Conservation (phyloP, 2,797 vertebrate genomes). For the Chiroxiphia lanceolata region DNA sequence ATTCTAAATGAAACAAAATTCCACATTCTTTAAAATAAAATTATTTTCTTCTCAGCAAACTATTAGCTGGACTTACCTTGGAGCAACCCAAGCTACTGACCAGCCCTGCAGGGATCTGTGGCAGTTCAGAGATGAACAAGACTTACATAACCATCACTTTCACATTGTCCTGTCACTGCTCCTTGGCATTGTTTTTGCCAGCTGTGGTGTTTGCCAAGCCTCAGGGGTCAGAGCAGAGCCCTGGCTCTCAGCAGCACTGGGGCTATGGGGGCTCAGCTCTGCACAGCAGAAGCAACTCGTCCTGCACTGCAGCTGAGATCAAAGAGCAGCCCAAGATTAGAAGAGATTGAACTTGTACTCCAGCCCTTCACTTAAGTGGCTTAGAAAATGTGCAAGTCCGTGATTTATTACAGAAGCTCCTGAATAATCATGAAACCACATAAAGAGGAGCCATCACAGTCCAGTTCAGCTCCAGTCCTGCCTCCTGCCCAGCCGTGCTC, state of each 20-base stretch:
- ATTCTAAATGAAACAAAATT: neutral
- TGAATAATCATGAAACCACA: neutral
- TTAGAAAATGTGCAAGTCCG: neutral
- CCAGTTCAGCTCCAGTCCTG: neutral
- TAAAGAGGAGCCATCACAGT: rapidly evolving
- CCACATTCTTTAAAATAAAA: neutral
- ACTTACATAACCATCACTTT: neutral
- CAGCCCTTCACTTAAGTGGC: neutral
- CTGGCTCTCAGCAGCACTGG: neutral
- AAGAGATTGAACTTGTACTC: neutral
- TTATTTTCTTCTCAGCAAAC: neutral
- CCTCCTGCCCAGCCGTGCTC: neutral
- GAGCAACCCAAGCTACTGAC: neutral
- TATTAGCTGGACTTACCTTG: neutral
- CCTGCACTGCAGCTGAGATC: neutral
- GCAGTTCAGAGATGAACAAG: neutral
- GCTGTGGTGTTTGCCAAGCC: neutral
- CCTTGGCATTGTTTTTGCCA: neutral
- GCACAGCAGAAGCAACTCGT: neutral
- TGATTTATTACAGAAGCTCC: neutral
- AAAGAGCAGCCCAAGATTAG: neutral
- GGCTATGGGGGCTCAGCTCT: neutral
- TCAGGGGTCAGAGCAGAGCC: neutral
- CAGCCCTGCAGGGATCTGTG: neutral
- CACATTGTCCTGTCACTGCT: neutral